phyloP scores from a whole-genome alignment of 2,797 vertebrate genomes.

The Urocyon cinereoargenteus region DNA sequence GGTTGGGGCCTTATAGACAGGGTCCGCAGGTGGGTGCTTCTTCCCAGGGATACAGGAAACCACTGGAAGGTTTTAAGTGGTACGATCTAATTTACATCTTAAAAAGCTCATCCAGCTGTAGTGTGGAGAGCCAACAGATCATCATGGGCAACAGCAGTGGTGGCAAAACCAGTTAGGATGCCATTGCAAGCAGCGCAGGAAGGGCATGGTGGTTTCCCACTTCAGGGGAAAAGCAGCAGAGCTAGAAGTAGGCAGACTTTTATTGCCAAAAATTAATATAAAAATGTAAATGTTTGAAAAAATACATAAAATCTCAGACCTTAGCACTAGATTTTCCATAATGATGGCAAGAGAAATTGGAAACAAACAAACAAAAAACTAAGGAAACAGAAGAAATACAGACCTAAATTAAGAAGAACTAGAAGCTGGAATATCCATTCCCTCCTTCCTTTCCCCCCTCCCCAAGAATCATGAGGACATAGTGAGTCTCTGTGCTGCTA shows the following conservation, averaged over 20 bases:
- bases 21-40: not conserved
- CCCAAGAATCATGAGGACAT: not conserved
- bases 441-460: not conserved
- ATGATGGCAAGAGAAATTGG: not conserved
- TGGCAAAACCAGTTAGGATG: not conserved
- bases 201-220: not conserved
- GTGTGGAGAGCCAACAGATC: not conserved
- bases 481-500: not conserved
- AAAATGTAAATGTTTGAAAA: not conserved
- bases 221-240: not conserved
- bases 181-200: not conserved
- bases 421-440: not conserved
- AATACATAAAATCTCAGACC: not conserved
- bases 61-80: not conserved
- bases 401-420: not conserved
- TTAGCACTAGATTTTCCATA: not conserved
- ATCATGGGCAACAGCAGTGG: not conserved
- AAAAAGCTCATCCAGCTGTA: not conserved
- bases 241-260: not conserved
- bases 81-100: not conserved
- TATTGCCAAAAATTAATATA: not conserved
- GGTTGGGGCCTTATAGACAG: accelerated
- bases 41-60: not conserved
- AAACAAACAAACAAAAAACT: not conserved
- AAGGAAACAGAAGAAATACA: not conserved